Percentiles rank a stretch among this genome's conserved stretches.
phyloP scores from a whole-genome alignment of 2,888 invertebrate species.

The Ormyrus nitidulus region DNA sequence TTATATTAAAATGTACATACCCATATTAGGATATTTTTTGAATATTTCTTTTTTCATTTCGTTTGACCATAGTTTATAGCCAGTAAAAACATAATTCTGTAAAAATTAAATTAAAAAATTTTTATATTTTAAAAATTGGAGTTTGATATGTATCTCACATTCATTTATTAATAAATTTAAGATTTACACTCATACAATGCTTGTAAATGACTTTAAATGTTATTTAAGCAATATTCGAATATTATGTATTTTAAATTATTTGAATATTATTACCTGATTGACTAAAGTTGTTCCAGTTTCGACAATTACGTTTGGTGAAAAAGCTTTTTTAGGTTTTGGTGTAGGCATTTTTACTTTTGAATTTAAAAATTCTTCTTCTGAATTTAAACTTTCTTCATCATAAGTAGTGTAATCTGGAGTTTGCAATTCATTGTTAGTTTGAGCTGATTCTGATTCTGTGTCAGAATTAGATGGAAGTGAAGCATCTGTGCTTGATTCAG shows the following conservation, averaged over 20 bases:
- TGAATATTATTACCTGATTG: neutral
- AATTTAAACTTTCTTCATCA: constrained; percentile 48
- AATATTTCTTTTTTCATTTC: constrained; percentile 86
- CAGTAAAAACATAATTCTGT: constrained; percentile 86
- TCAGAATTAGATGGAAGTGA: constrained; percentile 36
- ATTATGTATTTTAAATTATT: neutral
- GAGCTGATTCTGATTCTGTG: constrained; percentile 39
- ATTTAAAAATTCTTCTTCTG: constrained; percentile 45
- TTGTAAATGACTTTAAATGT: no score
- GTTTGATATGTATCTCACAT: no score
- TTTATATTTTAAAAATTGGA: neutral
- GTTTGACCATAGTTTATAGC: constrained; percentile 94
- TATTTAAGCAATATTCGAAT: neutral
- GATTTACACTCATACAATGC: no score
- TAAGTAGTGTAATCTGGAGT: constrained; percentile 54
- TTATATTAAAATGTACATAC: constrained; percentile 66
- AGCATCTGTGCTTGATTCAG: constrained; percentile 19
- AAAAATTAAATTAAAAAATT: constrained; percentile 50
- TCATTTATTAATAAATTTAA: no score
- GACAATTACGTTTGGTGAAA: neutral
- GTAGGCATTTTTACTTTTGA: constrained; percentile 22
- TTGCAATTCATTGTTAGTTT: constrained; percentile 42
- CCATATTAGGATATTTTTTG: constrained; percentile 85
- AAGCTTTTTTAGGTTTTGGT: constrained; percentile 11
- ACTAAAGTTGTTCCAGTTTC: neutral